Base-by-base conservation (phyloP, 2,113 vertebrate species). In the Benitochromis conjunctus region DNA sequence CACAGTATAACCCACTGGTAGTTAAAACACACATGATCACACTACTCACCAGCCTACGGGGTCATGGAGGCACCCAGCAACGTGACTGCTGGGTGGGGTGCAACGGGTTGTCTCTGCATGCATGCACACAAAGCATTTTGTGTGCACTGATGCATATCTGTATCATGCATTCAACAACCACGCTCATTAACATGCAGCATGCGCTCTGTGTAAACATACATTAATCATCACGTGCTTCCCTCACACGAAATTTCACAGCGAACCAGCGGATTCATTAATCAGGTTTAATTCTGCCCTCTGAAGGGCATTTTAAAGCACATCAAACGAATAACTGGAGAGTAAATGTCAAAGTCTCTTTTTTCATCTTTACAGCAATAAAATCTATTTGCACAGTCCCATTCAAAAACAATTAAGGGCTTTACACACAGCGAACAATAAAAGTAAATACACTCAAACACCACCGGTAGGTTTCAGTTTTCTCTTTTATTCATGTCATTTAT, bases 11-110 rank as follows among this genome's bases (percentile, higher is more conserved):
- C 69, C 66, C 60, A 86, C 85, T 82, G 90, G 89, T 93, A 88
- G 89, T 94, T 92, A 82, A 86, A 91, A 90, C 88, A 88, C 86
- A 80, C 85, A 86, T 91, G 91, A 95, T 95, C 86, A 93, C 91
- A 94, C 77, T 89, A 80, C 86, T 84, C 82, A 80, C 48, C 64
- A n/a, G 81, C 53, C 78, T 87, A 34, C 69, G 66, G 84, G 89
- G 81, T 89, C 86, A 87, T 9, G 43, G 79, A 82, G 82, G 77
- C 7, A 21, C 58, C 51, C 83, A 46, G 66, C 82, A 89, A 87
- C 18, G 53, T 88, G 86, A 91, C 86, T 13, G 55, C 2, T 26
- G 24, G 16, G 54, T 34, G 36, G 56, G 54, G 29, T 9, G 54
- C 21, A 51, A 51, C 0, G 5, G 51, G 21, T 51, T 51, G 26